These are phyloP conservation scores for Sipha flava DNA, from an alignment of 1,140 invertebrate genomes.

Conservation along the genomic window DNA sequence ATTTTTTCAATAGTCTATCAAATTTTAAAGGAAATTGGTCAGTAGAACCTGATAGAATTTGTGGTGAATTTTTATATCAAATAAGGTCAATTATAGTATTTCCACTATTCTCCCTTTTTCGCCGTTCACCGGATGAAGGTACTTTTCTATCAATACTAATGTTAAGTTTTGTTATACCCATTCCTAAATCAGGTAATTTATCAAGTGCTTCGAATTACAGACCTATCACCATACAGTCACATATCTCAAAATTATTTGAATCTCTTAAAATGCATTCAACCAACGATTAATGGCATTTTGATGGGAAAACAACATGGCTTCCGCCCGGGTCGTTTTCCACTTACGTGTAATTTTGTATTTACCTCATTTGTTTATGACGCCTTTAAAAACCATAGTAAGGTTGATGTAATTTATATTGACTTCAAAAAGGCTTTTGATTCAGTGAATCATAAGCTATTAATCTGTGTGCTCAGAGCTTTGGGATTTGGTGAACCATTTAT, in stretches of 20 bases:
- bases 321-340: too few species aligned
- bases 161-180: too few species aligned
- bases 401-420: conserved; percentile 38
- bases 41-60: too few species aligned
- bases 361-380: neutral
- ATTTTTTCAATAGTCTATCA: too few species aligned
- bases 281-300: neutral
- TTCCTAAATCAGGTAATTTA: too few species aligned
- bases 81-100: neutral
- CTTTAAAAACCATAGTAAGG: neutral
- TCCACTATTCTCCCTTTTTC: too few species aligned
- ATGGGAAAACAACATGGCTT: neutral
- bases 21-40: too few species aligned
- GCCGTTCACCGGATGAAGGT: too few species aligned
- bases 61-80: too few species aligned
- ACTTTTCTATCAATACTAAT: too few species aligned
- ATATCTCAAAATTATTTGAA: neutral
- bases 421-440: conserved; percentile 40
- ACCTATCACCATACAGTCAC: neutral
- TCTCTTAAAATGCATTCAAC: neutral
- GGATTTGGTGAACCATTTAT: neutral
- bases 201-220: neutral
- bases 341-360: neutral
- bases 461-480: conserved; percentile 30
- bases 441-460: conserved; percentile 36